phyloP scores from a whole-genome alignment of 2,888 invertebrate genomes.

The Dryobotodes eremita region DNA sequence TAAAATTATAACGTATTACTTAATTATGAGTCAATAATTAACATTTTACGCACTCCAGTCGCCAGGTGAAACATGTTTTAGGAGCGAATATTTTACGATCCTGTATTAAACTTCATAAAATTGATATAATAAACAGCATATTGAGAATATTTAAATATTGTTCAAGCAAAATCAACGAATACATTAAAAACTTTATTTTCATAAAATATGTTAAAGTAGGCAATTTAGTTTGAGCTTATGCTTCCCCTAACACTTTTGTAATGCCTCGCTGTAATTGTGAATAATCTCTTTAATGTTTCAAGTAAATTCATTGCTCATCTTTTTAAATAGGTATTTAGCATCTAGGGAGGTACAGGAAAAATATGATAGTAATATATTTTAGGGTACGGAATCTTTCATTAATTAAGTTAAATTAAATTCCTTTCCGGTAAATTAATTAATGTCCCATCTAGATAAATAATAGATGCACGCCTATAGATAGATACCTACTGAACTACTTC shows the following conservation, averaged over 20 bases:
- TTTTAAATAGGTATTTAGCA: constrained; percentile 10
- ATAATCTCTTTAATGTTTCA: constrained; percentile 16
- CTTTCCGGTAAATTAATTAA: constrained; percentile 6
- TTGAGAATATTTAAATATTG: background rate
- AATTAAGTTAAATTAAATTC: background rate
- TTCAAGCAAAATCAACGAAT: background rate
- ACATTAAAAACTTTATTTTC: background rate
- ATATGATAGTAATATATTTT: background rate
- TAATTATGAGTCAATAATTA: constrained; percentile 11
- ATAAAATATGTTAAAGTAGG: background rate
- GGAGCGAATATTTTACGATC: constrained; percentile 25
- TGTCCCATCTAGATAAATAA: background rate
- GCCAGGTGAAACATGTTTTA: constrained; percentile 32
- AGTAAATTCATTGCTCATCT: background rate
- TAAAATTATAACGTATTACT: background rate
- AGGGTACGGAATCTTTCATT: background rate
- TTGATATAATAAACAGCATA: background rate
- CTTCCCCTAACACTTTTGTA: constrained; percentile 15
- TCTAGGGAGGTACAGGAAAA: constrained; percentile 2
- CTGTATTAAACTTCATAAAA: constrained; percentile 4
- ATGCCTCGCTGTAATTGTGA: constrained; percentile 22
- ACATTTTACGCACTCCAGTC: constrained; percentile 3
- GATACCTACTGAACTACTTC: background rate
- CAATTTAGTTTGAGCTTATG: background rate
- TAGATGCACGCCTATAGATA: background rate